phyloP scores from a whole-genome alignment of 2,888 invertebrate genomes.

The Carpatolechia fugitivella region DNA sequence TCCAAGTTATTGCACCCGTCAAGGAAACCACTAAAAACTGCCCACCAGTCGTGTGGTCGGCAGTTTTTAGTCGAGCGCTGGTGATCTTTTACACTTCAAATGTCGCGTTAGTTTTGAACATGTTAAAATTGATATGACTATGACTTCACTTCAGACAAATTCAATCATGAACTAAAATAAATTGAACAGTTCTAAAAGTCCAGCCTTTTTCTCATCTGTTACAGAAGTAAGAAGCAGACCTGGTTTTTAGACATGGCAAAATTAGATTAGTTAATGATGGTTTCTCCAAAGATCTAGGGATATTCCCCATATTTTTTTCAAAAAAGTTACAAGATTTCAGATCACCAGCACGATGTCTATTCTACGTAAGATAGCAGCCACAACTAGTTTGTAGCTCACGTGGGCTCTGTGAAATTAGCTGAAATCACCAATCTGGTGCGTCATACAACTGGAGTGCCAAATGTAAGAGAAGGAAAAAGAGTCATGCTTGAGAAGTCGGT shows the following conservation, averaged over 20 bases:
- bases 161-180: too few species aligned
- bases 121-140: too few species aligned
- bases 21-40: slow-evolving; percentile 23
- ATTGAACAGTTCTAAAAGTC: too few species aligned
- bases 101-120: neutral
- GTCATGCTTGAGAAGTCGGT: slow-evolving; percentile 47
- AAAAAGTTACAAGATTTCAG: too few species aligned
- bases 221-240: too few species aligned
- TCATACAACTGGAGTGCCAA: slow-evolving; percentile 30
- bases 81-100: slow-evolving; percentile 12
- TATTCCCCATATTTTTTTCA: too few species aligned
- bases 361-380: slow-evolving; percentile 56
- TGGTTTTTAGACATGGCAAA: too few species aligned
- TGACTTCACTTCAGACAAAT: too few species aligned
- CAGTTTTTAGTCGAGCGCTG: slow-evolving; percentile 25
- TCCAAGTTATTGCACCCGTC: slow-evolving; percentile 50
- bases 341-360: slow-evolving; percentile 28
- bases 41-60: slow-evolving; percentile 27
- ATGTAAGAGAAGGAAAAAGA: slow-evolving; percentile 31
- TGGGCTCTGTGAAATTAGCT: slow-evolving; percentile 64
- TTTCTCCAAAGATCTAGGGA: too few species aligned
- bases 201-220: too few species aligned
- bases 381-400: slow-evolving; percentile 48
- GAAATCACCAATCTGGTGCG: slow-evolving; percentile 59
- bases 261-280: too few species aligned